Conservation (phyloP, 1,140 invertebrate species). For the Panagrolaimus sp. region DNA sequence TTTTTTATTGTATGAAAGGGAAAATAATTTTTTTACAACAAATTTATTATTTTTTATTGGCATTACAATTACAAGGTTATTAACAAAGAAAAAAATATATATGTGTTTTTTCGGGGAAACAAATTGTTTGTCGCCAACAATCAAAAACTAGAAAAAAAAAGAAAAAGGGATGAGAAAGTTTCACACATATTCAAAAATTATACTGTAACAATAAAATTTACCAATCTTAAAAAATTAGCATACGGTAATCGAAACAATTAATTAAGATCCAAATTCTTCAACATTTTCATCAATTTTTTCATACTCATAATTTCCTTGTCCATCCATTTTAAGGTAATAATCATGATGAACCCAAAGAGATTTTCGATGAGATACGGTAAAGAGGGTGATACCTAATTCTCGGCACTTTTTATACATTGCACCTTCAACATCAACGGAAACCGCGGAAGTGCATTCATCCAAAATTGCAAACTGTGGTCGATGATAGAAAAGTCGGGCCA, state of each 20-base stretch:
- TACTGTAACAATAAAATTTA: no score
- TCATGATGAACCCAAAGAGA: constrained; percentile 93
- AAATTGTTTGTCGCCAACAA: no score
- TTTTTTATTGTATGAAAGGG: no score
- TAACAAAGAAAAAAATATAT: no score
- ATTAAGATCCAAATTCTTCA: constrained; percentile 82
- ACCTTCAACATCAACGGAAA: constrained; percentile 93
- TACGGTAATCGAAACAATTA: not conserved
- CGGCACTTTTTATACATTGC: constrained; percentile 89
- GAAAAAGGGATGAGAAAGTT: no score
- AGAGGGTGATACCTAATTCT: constrained; percentile 80
- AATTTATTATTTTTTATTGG: no score
- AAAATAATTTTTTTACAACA: no score
- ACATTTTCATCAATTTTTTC: constrained; percentile 77
- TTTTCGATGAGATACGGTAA: constrained; percentile 92
- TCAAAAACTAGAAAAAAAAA: no score
- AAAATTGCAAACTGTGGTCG: constrained; percentile 92
- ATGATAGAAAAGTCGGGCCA: constrained; percentile 94
- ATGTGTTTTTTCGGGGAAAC: no score
- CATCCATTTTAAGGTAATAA: constrained; percentile 88
- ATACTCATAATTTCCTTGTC: constrained; percentile 79
- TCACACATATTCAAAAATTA: no score
- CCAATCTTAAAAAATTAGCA: no score
- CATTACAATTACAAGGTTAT: no score
- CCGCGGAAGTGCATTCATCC: constrained; percentile 92